Evolutionary conservation across 2,888 invertebrate genomes (phyloP).

Genomic region (Agrilus mali): DNA sequence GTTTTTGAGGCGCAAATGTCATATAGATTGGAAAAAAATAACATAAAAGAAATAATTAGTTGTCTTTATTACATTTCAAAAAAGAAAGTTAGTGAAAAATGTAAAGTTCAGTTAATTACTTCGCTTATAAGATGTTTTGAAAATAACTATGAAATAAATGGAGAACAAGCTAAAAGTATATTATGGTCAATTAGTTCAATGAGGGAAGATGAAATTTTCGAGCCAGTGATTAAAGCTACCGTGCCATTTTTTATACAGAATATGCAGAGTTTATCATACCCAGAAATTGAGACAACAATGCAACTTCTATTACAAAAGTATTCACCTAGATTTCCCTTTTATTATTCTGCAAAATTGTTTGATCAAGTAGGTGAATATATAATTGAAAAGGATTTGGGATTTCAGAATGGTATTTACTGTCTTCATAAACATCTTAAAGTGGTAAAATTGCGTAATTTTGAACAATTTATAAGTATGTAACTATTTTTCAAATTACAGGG

Average conservation of each 20-base stretch:
- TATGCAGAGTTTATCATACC: constrained; percentile 33
- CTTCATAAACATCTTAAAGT: constrained; percentile 42
- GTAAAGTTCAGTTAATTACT: constrained; percentile 41
- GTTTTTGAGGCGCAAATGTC: constrained; percentile 52
- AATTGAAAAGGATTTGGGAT: constrained; percentile 39
- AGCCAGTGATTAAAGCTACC: constrained; percentile 40
- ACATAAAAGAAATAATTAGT: constrained; percentile 38
- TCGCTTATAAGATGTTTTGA: constrained; percentile 37
- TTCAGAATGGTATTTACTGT: constrained; percentile 37
- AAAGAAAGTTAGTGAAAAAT: constrained; percentile 38
- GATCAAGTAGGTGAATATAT: constrained; percentile 42
- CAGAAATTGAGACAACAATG: constrained; percentile 39
- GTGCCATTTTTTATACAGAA: constrained; percentile 34
- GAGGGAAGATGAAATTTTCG: constrained; percentile 33
- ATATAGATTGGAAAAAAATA: constrained; percentile 42
- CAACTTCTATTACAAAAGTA: constrained; percentile 37
- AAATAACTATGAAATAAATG: constrained; percentile 31
- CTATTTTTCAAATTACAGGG: constrained; percentile 32
- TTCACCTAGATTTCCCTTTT: constrained; percentile 37
- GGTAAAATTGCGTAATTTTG: constrained; percentile 28
- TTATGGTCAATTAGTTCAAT: constrained; percentile 44
- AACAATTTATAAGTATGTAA: neutral
- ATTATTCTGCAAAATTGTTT: constrained; percentile 48
- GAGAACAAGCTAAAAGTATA: constrained; percentile 37
- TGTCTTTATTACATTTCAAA: constrained; percentile 42